Evolutionary conservation across 2,113 vertebrate species (phyloP), one percentile per base, ranked within the genome.

Genomic region (Coregonus clupeaformis): DNA sequence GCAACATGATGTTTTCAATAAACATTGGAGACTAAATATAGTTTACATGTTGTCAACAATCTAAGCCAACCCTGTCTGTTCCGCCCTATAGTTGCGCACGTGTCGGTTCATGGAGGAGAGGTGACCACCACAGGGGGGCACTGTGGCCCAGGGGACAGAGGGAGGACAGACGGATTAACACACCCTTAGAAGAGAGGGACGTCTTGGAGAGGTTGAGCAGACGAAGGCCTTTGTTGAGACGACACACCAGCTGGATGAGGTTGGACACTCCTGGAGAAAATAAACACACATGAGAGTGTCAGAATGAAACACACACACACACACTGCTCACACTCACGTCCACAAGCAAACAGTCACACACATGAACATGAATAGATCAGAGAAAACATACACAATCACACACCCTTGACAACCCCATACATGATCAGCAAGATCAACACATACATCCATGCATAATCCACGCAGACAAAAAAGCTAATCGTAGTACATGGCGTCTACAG

Each of bases 141-240:
- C 72, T 81, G 73, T 69, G 62, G 81, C 49, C 76, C 36, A 42
- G 36, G 9, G 36, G 36, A 42, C 36, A 42, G 36, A 36, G 59
- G 73, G 63, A 32, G 30, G 52, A 71, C 65, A 66, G 64, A 57
- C 1, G 25, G 72, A 4, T 42, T 25, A 14, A 78, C 86, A 22
- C 83, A 97, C 96, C 96, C 85, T 95, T 93, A 20, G 95, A 93
- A 57, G 96, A 95, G 75, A 96, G 92, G 45, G 93, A 92, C 66
- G 95, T 96, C 92, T 95, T 96, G 84, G 94, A 94, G 83, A 97
- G 93, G 87, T 95, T 96, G 57, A 97, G 93, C 78, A 94, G 93
- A 78, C 93, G 94, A 71, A 97, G 92, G 47, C 96, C 96, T 64
- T 95, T 95, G 71, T 93, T 95, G 79, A 96, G 94, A 73, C 93